phyloP scores from a whole-genome alignment of 2,797 vertebrate species.

The Florisuga fusca region DNA sequence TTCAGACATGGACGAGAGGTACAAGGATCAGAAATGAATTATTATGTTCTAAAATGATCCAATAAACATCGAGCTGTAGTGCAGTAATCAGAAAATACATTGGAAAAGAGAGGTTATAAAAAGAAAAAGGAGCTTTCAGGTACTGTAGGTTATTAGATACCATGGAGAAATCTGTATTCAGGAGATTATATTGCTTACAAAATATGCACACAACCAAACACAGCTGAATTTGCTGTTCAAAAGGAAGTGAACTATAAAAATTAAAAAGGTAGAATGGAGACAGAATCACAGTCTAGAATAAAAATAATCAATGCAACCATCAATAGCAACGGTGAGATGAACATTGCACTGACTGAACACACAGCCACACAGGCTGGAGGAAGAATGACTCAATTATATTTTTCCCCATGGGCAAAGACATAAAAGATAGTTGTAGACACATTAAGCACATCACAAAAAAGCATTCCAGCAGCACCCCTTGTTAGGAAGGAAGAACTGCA shows the following conservation, averaged over 20 bases:
- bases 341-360: conserved; percentile 57
- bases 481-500: conserved; percentile 56
- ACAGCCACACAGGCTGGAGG: conserved; percentile 7
- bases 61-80: conserved; percentile 69
- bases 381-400: conserved; percentile 72
- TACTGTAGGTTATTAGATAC: conserved; percentile 40
- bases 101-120: conserved; percentile 52
- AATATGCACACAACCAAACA: conserved; percentile 10
- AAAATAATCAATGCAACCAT: conserved; percentile 73
- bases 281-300: conserved; percentile 50
- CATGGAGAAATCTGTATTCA: conserved; percentile 37
- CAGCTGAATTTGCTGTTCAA: conserved; percentile 21
- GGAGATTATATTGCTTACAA: conserved; percentile 12
- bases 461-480: conserved; percentile 48
- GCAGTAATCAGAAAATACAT: conserved; percentile 62
- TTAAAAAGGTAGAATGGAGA: conserved; percentile 37
- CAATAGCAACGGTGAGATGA: conserved; percentile 63
- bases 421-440: conserved; percentile 62
- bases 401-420: conserved; percentile 70
- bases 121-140: conserved; percentile 58
- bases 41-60: conserved; percentile 61
- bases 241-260: conserved; percentile 60
- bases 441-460: conserved; percentile 41
- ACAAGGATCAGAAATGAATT: conserved; percentile 69
- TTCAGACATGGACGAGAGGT: conserved; percentile 50